A percentile compares a stretch with the other conserved stretches of the same genome.
phyloP scores from a whole-genome alignment of 2,888 invertebrate genomes.

The Tetragnatha montana region DNA sequence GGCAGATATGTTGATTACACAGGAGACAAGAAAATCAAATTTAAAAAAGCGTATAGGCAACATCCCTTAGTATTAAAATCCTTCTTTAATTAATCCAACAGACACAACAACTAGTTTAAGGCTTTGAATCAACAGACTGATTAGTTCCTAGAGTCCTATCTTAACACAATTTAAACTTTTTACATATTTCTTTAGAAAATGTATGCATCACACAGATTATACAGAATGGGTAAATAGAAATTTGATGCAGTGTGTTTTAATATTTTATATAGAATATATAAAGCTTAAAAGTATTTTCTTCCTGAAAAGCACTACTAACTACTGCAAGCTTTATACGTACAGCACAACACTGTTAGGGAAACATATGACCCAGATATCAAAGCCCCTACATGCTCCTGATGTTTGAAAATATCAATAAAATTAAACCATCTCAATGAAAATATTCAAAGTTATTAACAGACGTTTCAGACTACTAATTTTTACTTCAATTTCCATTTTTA shows the following conservation, averaged over 20 bases:
- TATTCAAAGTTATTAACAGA: too few species aligned
- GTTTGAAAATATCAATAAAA: not conserved
- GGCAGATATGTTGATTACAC: not conserved
- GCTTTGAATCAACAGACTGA: constrained; percentile 48
- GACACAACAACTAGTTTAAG: constrained; percentile 50
- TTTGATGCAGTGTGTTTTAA: constrained; percentile 36
- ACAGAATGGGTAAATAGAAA: constrained; percentile 53
- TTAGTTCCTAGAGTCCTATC: constrained; percentile 34
- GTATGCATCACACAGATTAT: constrained; percentile 40
- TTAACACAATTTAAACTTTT: constrained; percentile 44
- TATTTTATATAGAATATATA: constrained; percentile 58
- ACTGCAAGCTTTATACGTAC: constrained; percentile 61
- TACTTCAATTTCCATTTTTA: too few species aligned
- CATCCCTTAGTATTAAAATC: not conserved
- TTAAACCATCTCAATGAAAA: too few species aligned
- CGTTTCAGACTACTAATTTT: too few species aligned
- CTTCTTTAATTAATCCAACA: constrained; percentile 15
- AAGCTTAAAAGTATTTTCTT: constrained; percentile 60
- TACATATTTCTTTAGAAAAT: constrained; percentile 43
- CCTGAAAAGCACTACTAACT: constrained; percentile 59
- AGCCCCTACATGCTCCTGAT: not conserved
- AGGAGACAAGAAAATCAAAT: not conserved
- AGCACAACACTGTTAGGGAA: constrained; percentile 33
- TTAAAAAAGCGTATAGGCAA: not conserved
- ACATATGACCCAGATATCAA: constrained; percentile 1